A percentile compares a stretch with the other conserved stretches of the same genome.
phyloP scores from a whole-genome alignment of 2,113 vertebrate genomes.

The Mola mola region DNA sequence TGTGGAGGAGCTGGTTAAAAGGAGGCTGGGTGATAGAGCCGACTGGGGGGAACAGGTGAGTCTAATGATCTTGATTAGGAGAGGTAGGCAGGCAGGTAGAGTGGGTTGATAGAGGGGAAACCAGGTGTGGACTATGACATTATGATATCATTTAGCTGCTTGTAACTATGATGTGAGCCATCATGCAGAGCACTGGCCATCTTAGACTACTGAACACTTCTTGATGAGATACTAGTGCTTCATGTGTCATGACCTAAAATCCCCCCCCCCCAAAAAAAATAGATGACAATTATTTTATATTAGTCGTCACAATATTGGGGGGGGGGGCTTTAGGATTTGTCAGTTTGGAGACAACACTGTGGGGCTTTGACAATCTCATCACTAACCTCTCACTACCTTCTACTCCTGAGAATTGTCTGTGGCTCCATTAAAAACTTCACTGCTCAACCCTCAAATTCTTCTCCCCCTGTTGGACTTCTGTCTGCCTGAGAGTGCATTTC shows the following conservation, averaged over 20 bases:
- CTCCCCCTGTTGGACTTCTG: conserved; percentile 27
- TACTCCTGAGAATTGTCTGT: conserved; percentile 36
- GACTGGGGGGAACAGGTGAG: too few relatives aligned
- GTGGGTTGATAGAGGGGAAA: too few relatives aligned
- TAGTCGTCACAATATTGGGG: conserved; percentile 24
- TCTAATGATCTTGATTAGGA: too few relatives aligned
- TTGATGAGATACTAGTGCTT: conserved; percentile 34
- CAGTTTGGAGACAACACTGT: conserved; percentile 39
- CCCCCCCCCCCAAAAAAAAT: not conserved
- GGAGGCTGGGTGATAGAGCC: too few relatives aligned
- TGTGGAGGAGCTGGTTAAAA: too few relatives aligned
- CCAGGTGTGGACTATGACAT: too few relatives aligned
- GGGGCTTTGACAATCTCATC: conserved; percentile 49
- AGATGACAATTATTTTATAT: conserved; percentile 27
- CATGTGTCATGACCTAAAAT: conserved; percentile 22
- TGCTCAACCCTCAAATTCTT: conserved; percentile 26
- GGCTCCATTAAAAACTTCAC: conserved; percentile 8
- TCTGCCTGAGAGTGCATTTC: conserved; percentile 45
- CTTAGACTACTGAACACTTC: conserved; percentile 14
- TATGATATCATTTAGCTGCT: conserved; percentile 9
- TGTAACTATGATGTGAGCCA: conserved; percentile 20
- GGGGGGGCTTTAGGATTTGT: not conserved
- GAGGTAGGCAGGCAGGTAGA: too few relatives aligned
- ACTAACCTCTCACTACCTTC: conserved; percentile 54
- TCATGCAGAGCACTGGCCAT: conserved; percentile 22